phyloP scores from a whole-genome alignment of 2,113 vertebrate species.

The Stomatorhinus ivindoensis region DNA sequence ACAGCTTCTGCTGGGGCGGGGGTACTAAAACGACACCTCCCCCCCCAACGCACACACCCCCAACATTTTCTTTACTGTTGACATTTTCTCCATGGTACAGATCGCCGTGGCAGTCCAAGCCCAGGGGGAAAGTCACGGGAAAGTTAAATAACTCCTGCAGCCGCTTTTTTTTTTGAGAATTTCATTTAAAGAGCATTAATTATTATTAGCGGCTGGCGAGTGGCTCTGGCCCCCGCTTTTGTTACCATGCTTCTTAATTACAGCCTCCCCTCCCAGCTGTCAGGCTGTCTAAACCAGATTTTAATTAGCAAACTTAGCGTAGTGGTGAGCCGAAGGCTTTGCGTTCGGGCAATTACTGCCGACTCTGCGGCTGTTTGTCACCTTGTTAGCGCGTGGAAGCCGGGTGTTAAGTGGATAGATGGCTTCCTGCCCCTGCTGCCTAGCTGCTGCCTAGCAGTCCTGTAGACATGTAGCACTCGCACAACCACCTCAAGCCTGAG shows the following conservation, averaged over 20 bases:
- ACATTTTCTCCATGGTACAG: constrained; percentile 94
- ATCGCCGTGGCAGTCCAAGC: constrained; percentile 71
- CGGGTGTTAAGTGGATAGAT: constrained; percentile 30
- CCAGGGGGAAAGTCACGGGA: constrained; percentile 79
- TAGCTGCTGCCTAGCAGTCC: not conserved
- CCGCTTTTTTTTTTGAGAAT: constrained; percentile 59
- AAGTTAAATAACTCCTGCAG: constrained; percentile 91
- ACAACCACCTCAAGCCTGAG: not conserved
- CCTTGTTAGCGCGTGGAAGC: constrained; percentile 53
- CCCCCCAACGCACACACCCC: constrained; percentile 34
- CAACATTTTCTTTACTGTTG: constrained; percentile 73
- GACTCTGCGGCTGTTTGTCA: constrained; percentile 63
- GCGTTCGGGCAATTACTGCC: constrained; percentile 57
- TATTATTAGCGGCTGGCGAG: constrained; percentile 62
- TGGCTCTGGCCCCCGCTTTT: constrained; percentile 58
- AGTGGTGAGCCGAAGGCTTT: constrained; percentile 50
- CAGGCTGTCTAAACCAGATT: constrained; percentile 38
- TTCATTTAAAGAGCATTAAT: constrained; percentile 76
- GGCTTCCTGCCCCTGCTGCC: constrained; percentile 18
- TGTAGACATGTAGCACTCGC: not conserved
- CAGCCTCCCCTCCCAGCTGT: constrained; percentile 41
- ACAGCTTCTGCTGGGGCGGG: constrained; percentile 82
- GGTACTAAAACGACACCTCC: constrained; percentile 42
- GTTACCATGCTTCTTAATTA: constrained; percentile 64
- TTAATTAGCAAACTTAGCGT: constrained; percentile 66